phyloP scores from a whole-genome alignment of 2,113 vertebrate genomes.

The Eclectus roratus region DNA sequence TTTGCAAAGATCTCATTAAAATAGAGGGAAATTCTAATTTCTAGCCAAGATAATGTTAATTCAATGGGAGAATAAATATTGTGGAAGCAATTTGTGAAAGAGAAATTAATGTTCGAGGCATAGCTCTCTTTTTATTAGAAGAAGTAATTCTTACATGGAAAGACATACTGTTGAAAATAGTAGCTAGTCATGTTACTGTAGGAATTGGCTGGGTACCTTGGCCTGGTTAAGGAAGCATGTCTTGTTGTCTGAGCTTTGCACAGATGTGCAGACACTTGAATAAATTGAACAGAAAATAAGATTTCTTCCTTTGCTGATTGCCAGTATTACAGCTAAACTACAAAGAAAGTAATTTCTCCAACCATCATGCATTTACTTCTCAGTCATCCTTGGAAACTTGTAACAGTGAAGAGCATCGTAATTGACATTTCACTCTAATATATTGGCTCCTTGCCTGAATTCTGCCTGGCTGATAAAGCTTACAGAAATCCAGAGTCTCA shows the following conservation, averaged over 20 bases:
- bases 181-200: not conserved
- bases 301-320: slow-evolving; percentile 41
- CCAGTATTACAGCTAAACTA: slow-evolving; percentile 39
- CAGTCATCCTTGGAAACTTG: slow-evolving; percentile 29
- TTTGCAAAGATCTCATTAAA: slow-evolving; percentile 63
- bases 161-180: not conserved
- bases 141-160: not conserved
- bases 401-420: slow-evolving; percentile 34
- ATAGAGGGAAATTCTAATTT: slow-evolving; percentile 56
- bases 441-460: slow-evolving; percentile 36
- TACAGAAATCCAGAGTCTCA: slow-evolving; percentile 25
- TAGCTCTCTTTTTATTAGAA: not conserved
- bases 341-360: slow-evolving; percentile 67
- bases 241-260: slow-evolving; percentile 30
- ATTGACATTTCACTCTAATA: slow-evolving; percentile 64
- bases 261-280: slow-evolving; percentile 35
- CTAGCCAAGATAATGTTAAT: slow-evolving; percentile 33
- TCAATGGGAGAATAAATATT: slow-evolving; percentile 47
- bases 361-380: slow-evolving; percentile 50
- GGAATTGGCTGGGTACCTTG: not conserved
- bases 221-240: not conserved
- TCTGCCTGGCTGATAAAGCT: slow-evolving; percentile 37
- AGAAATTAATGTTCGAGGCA: not conserved
- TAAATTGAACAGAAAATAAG: slow-evolving; percentile 68
- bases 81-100: slow-evolving; percentile 10